Percentiles rank a stretch among this genome's conserved stretches.
phyloP scores from a whole-genome alignment of 2,797 vertebrate genomes.

The Tolypeutes matacus region DNA sequence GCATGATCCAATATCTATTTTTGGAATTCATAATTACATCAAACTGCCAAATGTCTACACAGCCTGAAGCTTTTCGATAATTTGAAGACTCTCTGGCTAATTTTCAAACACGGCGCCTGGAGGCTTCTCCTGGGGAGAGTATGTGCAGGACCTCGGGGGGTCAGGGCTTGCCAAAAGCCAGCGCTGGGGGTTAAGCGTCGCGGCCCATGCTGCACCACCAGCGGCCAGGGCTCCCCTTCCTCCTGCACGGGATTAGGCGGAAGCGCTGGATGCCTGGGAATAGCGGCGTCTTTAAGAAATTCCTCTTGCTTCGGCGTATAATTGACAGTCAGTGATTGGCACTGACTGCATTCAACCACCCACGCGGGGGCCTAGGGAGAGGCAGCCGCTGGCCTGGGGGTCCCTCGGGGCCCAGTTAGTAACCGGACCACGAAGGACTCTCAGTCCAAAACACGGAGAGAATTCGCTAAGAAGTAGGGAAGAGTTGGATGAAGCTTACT shows the following conservation, averaged over 20 bases:
- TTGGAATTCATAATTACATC: too few species aligned
- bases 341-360: too few species aligned
- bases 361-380: too few species aligned
- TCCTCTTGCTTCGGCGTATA: too few species aligned
- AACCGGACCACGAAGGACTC: neutral
- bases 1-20: too few species aligned
- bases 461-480: neutral
- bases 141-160: neutral
- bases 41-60: too few species aligned
- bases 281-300: too few species aligned
- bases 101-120: neutral
- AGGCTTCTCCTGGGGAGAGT: neutral
- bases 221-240: too few species aligned
- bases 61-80: neutral
- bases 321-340: too few species aligned
- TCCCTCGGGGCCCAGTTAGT: neutral
- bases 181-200: neutral
- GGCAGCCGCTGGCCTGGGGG: neutral
- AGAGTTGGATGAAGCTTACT: neutral
- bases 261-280: too few species aligned
- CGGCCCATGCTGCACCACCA: too few species aligned
- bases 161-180: neutral
- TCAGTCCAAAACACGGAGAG: constrained; percentile 3
- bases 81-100: neutral
- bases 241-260: too few species aligned